Evolutionary conservation across 2,113 vertebrate species (phyloP).

Genomic region (Zeus faber): DNA sequence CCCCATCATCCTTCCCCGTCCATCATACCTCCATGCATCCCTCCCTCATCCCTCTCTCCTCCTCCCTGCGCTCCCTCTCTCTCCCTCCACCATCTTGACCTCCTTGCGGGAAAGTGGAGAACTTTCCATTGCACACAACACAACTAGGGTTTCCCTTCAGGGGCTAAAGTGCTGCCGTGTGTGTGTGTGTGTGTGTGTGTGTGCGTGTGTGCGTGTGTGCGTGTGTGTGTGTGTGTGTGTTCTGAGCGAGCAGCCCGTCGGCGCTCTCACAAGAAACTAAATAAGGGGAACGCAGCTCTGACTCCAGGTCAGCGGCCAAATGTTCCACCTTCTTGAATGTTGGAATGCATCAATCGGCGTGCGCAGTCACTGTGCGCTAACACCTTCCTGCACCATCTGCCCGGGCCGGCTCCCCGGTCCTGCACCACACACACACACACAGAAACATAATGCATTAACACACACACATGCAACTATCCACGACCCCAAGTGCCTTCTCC

Average conservation of each 20-base stretch:
- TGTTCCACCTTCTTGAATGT: constrained; percentile 78
- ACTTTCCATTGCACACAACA: constrained; percentile 61
- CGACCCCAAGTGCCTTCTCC: not conserved
- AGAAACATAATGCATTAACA: not conserved
- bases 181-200: not conserved
- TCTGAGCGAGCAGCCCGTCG: constrained; percentile 51
- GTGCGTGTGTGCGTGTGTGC: too few species aligned
- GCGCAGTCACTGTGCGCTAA: constrained; percentile 73
- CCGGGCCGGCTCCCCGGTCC: too few species aligned
- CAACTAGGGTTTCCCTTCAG: too few species aligned
- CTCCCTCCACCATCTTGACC: constrained; percentile 55
- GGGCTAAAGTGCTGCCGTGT: not conserved
- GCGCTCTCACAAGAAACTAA: constrained; percentile 13
- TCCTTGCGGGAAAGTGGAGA: constrained; percentile 53
- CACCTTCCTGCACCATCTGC: constrained; percentile 76
- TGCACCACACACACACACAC: constrained; percentile 11
- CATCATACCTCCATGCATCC: too few species aligned
- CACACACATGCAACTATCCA: constrained; percentile 32
- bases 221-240: constrained; percentile 43
- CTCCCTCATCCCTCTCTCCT: too few species aligned
- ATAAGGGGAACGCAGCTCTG: constrained; percentile 64
- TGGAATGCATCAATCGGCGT: constrained; percentile 73
- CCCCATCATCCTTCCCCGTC: too few species aligned
- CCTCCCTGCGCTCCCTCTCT: constrained; percentile 31
- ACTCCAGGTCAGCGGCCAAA: constrained; percentile 77